These are phyloP conservation scores for Hydropsyche tenuis DNA, from an alignment of 1,140 invertebrate genomes.

Conservation along the genomic window DNA sequence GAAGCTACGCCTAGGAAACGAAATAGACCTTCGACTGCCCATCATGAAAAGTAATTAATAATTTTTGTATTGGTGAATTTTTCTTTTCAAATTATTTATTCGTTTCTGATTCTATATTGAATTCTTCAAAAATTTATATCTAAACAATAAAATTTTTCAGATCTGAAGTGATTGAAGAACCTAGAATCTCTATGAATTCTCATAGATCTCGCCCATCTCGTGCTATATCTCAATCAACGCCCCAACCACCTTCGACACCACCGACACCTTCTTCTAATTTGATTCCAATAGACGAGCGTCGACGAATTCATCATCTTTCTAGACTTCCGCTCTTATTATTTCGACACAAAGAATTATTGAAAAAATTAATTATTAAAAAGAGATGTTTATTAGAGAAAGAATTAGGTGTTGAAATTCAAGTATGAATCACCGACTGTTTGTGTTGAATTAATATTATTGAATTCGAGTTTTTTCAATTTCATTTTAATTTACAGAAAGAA, in stretches of 20 bases:
- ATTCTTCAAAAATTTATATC: too few relatives aligned
- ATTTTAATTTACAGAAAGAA: conserved; percentile 65
- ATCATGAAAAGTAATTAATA: conserved; percentile 27
- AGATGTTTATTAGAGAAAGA: conserved; percentile 89
- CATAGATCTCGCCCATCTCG: conserved; percentile 50
- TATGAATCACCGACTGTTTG: conserved; percentile 49
- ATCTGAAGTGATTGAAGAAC: conserved; percentile 45
- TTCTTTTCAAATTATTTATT: background rate
- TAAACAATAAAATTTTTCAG: conserved; percentile 29
- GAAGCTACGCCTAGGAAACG: conserved; percentile 63
- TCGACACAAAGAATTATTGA: conserved; percentile 89
- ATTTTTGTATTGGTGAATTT: background rate
- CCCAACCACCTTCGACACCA: background rate
- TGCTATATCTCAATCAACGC: conserved; percentile 35
- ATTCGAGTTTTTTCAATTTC: background rate
- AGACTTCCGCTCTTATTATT: conserved; percentile 73
- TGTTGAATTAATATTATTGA: background rate
- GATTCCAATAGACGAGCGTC: conserved; percentile 53
- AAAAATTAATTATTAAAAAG: conserved; percentile 93
- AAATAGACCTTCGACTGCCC: conserved; percentile 51
- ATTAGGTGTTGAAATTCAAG: conserved; percentile 88
- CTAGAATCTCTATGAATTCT: conserved; percentile 51
- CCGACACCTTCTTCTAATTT: conserved; percentile 32
- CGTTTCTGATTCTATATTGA: too few relatives aligned
- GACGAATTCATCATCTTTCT: conserved; percentile 57